A percentile compares a stretch with the other conserved stretches of the same genome.
These are phyloP conservation scores for Aptenodytes forsteri DNA, from an alignment of 2,113 vertebrate genomes.

Conservation along the genomic window DNA sequence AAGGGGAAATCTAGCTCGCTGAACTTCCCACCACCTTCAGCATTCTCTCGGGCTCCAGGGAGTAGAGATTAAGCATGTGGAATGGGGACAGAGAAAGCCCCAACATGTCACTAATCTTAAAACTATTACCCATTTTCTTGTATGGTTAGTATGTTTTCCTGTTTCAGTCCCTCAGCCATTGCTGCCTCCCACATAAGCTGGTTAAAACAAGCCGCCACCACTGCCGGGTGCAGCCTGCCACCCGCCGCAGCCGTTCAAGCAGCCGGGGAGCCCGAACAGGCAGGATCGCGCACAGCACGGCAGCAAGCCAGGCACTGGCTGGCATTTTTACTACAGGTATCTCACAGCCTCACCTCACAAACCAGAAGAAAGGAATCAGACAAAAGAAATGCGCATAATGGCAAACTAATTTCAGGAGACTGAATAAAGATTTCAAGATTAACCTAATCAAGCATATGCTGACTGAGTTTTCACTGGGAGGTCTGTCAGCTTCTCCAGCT, in stretches of 20 bases:
- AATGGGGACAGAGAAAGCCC: background rate
- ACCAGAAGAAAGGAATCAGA: background rate
- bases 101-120: background rate
- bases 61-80: rapidly evolving
- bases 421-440: background rate
- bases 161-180: background rate
- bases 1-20: background rate
- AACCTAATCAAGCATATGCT: background rate
- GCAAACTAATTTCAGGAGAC: background rate
- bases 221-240: rapidly evolving
- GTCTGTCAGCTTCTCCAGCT: background rate
- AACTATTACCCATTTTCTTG: background rate
- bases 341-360: background rate
- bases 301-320: rapidly evolving
- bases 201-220: background rate
- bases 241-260: rapidly evolving
- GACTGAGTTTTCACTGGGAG: background rate
- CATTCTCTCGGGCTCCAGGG: background rate
- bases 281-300: rapidly evolving
- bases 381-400: background rate
- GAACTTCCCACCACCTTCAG: background rate
- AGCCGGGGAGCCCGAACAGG: background rate
- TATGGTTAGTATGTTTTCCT: too few species aligned
- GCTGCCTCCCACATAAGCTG: background rate
- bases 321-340: background rate